Evolutionary conservation across 1,140 invertebrate genomes (phyloP).

Genomic region (Drosophila santomea): DNA sequence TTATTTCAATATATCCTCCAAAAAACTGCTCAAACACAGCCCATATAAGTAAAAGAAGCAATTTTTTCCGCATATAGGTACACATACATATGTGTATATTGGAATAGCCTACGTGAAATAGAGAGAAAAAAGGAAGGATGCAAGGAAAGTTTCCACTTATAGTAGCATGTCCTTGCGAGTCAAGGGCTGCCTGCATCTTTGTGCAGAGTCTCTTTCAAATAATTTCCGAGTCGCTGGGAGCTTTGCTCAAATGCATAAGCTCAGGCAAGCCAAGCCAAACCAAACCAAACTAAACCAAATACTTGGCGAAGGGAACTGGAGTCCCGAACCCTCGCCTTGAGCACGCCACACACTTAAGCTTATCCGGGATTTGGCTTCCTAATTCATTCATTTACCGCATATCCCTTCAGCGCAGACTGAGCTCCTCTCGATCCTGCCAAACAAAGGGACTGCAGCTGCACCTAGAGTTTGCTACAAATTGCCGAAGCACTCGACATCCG

Average conservation of each 20-base stretch:
- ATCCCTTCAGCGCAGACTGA: slow-evolving; percentile 32
- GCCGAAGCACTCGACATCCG: slow-evolving; percentile 77
- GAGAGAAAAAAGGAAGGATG: background rate
- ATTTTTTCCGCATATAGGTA: no score
- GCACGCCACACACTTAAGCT: slow-evolving; percentile 54
- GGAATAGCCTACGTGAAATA: background rate
- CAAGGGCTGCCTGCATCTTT: slow-evolving; percentile 1
- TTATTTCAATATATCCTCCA: no score
- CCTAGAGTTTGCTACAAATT: slow-evolving; percentile 70
- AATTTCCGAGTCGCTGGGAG: slow-evolving; percentile 21
- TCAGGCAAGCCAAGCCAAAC: background rate
- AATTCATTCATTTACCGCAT: slow-evolving; percentile 60
- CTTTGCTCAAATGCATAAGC: slow-evolving; percentile 26
- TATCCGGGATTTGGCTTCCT: slow-evolving; percentile 54
- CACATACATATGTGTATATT: background rate
- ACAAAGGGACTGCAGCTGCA: slow-evolving; percentile 36
- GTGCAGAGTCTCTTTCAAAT: slow-evolving; percentile 22
- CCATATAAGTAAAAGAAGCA: no score
- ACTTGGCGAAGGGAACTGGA: slow-evolving; percentile 21
- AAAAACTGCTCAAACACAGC: no score
- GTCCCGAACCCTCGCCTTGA: background rate
- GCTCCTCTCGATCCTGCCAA: slow-evolving; percentile 25
- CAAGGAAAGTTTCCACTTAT: background rate
- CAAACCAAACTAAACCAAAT: slow-evolving; percentile 5
- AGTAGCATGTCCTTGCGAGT: background rate